Evolutionary conservation across 2,797 vertebrate species (phyloP).

Genomic region (Molothrus ater): DNA sequence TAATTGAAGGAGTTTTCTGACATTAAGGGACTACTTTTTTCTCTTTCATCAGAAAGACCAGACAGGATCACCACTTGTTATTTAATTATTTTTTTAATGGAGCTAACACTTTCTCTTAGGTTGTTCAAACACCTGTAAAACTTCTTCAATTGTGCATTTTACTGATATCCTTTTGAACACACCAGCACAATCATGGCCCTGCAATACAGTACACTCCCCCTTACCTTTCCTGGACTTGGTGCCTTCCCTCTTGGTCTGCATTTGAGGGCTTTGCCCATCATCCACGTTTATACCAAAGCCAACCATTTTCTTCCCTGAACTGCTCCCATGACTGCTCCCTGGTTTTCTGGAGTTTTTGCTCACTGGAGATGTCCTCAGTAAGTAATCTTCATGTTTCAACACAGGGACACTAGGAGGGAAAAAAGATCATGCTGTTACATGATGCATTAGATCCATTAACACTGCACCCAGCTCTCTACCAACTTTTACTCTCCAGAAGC

Average conservation of each 20-base stretch:
- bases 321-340: conserved; percentile 9
- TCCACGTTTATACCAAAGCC: background rate
- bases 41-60: background rate
- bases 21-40: background rate
- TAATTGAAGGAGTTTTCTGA: background rate
- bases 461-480: background rate
- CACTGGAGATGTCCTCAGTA: background rate
- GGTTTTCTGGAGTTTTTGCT: conserved; percentile 32
- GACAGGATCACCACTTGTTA: background rate
- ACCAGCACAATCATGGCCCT: background rate
- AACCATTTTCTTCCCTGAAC: conserved; percentile 49
- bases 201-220: background rate
- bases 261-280: background rate
- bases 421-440: background rate
- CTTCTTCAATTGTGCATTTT: background rate
- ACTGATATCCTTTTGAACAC: background rate
- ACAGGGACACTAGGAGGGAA: conserved; percentile 54
- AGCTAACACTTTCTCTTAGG: background rate
- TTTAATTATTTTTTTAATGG: background rate
- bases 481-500: background rate
- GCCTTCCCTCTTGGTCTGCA: conserved; percentile 21
- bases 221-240: conserved; percentile 67
- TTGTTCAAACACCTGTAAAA: background rate
- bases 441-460: background rate
- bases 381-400: conserved; percentile 33